Evolutionary conservation across 92 coral and sea anemone genomes (phyloP).

Genomic region (Desmophyllum pertusum): DNA sequence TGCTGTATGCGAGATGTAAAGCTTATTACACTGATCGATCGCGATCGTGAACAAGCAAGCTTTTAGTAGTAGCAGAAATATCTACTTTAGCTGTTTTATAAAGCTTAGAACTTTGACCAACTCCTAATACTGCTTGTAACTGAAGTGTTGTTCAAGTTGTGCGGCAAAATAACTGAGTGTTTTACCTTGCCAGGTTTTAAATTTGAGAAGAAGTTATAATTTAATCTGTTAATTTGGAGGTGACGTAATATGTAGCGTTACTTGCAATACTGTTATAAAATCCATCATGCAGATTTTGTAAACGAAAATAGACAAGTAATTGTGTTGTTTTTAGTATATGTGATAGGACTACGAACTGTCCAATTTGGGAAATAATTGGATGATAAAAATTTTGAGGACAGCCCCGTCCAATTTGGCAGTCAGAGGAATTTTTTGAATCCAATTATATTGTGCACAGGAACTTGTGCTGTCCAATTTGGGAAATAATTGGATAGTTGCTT

Average conservation of each 20-base stretch:
- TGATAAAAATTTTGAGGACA: no score
- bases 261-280: slow-evolving; percentile 9
- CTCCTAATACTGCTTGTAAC: neutral
- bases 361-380: no score
- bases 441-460: no score
- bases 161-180: neutral
- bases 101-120: neutral
- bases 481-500: no score
- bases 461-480: no score
- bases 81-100: neutral
- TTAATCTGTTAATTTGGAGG: neutral
- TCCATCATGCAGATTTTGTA: neutral
- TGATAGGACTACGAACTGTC: no score
- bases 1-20: neutral
- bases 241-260: slow-evolving; percentile 1
- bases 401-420: no score
- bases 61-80: neutral
- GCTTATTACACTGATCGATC: neutral
- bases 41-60: neutral
- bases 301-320: neutral
- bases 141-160: neutral
- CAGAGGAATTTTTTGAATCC: no score
- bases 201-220: neutral
- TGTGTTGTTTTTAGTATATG: no score
- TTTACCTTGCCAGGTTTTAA: neutral